Evolutionary conservation across 2,797 vertebrate species (phyloP).

Genomic region (Steatocranus sp.): DNA sequence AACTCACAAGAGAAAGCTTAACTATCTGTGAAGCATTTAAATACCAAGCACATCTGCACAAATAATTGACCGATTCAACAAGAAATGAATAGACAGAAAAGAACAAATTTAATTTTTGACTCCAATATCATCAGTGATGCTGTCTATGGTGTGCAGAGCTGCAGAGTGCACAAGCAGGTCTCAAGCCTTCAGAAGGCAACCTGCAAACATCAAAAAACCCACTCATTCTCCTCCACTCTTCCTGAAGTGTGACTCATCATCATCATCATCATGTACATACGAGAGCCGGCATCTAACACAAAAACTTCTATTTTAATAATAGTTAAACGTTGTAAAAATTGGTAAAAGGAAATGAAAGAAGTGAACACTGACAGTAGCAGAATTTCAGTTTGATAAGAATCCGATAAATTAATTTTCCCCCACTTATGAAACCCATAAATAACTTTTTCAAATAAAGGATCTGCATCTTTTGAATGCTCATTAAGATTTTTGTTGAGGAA

Average conservation of each 20-base stretch:
- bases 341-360: neutral
- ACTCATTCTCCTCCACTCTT: constrained; percentile 45
- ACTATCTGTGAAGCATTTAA: neutral
- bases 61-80: neutral
- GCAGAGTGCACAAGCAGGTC: constrained; percentile 7
- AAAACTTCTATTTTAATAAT: neutral
- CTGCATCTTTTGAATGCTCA: neutral
- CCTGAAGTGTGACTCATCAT: constrained; percentile 54
- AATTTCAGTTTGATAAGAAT: neutral
- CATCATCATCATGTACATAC: constrained; percentile 43
- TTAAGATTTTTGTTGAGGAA: neutral
- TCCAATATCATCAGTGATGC: neutral
- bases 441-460: neutral
- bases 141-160: neutral
- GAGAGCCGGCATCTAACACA: neutral
- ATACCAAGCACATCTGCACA: neutral
- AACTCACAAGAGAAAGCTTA: neutral
- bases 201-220: constrained; percentile 42
- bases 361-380: neutral
- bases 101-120: neutral
- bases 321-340: neutral
- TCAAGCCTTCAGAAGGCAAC: constrained; percentile 27
- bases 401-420: neutral
- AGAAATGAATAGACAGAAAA: neutral
- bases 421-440: neutral